Evolutionary conservation across 2,113 vertebrate species (phyloP).

Genomic region (Leucopsar rothschildi): DNA sequence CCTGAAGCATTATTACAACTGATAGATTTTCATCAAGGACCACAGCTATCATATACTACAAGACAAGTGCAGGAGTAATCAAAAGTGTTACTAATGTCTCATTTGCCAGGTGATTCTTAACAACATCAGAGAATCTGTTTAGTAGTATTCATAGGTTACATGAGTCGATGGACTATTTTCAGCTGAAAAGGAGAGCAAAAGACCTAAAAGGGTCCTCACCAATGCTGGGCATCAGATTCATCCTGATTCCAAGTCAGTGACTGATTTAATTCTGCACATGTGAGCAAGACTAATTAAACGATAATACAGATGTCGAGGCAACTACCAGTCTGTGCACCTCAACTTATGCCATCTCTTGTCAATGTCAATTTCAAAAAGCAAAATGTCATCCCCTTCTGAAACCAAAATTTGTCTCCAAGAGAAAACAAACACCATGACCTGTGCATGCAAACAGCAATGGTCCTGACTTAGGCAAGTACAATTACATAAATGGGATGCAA

Average conservation of each 20-base stretch:
- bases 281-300: neutral
- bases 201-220: neutral
- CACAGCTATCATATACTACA: neutral
- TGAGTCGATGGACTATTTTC: neutral
- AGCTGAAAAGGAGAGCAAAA: neutral
- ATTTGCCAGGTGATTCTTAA: neutral
- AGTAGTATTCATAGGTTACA: neutral
- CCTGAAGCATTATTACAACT: neutral
- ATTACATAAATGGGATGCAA: neutral
- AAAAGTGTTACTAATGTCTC: neutral
- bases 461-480: neutral
- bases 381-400: neutral
- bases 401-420: neutral
- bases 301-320: neutral
- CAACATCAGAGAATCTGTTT: neutral
- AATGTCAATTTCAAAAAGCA: neutral
- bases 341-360: neutral
- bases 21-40: neutral
- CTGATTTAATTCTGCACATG: neutral
- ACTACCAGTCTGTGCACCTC: neutral
- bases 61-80: neutral
- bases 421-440: neutral
- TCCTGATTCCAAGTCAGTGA: neutral
- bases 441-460: neutral
- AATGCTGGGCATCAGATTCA: neutral